Conservation (phyloP, 1,140 invertebrate species). For the Leptestheria dahalacensis region DNA sequence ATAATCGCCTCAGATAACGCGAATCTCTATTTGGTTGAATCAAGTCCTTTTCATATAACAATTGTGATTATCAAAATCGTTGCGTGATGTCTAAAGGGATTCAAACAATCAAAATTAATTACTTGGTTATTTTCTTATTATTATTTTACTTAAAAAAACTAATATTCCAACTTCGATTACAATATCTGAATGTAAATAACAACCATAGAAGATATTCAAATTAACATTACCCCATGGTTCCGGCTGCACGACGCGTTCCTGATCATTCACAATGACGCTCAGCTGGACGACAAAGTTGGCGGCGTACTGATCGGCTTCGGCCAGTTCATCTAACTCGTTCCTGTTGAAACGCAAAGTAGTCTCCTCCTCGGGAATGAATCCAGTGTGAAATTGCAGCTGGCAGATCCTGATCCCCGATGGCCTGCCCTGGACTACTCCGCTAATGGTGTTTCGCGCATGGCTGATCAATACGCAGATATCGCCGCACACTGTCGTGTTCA, state of each 20-base stretch:
- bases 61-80: too few species aligned
- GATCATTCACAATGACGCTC: conserved; percentile 53
- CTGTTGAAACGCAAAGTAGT: conserved; percentile 55
- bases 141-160: background rate
- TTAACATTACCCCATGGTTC: conserved; percentile 60
- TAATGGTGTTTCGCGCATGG: conserved; percentile 72
- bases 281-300: conserved; percentile 54
- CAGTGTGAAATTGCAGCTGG: conserved; percentile 74
- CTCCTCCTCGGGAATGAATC: conserved; percentile 58
- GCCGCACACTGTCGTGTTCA: conserved; percentile 52
- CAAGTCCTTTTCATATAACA: too few species aligned
- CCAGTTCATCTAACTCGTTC: conserved; percentile 61
- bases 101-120: too few species aligned
- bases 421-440: conserved; percentile 56
- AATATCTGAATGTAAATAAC: background rate
- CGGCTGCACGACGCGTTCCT: conserved; percentile 41
- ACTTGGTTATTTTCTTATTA: background rate
- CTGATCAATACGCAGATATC: conserved; percentile 67
- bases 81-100: too few species aligned
- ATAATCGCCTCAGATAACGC: too few species aligned
- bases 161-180: background rate
- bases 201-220: conserved; percentile 30
- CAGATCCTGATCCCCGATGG: conserved; percentile 74
- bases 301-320: conserved; percentile 64
- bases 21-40: too few species aligned